Evolutionary conservation across 2,797 vertebrate genomes (phyloP), one percentile per base, ranked within the genome.

Genomic region (Alectoris magna): DNA sequence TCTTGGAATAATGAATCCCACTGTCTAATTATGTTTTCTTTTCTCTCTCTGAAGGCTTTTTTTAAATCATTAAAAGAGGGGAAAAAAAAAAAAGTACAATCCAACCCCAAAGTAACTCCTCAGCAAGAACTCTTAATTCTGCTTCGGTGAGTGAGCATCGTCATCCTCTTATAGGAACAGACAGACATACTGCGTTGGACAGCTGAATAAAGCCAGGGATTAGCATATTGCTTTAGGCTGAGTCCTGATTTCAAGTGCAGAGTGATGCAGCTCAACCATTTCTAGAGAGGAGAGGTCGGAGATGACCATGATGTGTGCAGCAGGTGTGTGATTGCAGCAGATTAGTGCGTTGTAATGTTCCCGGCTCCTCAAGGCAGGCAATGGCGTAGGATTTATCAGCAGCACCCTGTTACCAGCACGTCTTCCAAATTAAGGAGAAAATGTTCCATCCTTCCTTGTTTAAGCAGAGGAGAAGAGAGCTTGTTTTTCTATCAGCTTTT

Each of bases 1-100:
- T 75, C 87, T 78, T 55, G 16, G 67, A 64, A 72, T 89, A 82
- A 88, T 44, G 71, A 89, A 60, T 41, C 73, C 63, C 63, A 11
- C 63, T 64, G 49, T 48, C 71, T 75, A 75, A 89, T 75, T 82
- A 75, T n/a, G 70, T 34, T 34, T 34, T 34, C n/a, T 29, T 26
- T 64, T 29, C 24, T 41, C 39, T 41, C 24, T 69, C 70, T 59
- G 18, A 9, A 68, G 71, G 68, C 43, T 59, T 46, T 75, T 76
- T 64, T 77, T 21, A 51, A 71, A 44, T 31, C 1, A 0, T 14
- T 29, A 39, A 44, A 88, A 85, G 41, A 14, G 39, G 39, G 14
- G 9, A 7, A 26, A 9, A 15, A 29, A 26, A 67, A 77, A 48
- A 55, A 80, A 27, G 74, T 56, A 11, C 2, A 0, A 10, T 11